Evolutionary conservation across 2,888 invertebrate species (phyloP).

Genomic region (Eupithecia abbreviata): DNA sequence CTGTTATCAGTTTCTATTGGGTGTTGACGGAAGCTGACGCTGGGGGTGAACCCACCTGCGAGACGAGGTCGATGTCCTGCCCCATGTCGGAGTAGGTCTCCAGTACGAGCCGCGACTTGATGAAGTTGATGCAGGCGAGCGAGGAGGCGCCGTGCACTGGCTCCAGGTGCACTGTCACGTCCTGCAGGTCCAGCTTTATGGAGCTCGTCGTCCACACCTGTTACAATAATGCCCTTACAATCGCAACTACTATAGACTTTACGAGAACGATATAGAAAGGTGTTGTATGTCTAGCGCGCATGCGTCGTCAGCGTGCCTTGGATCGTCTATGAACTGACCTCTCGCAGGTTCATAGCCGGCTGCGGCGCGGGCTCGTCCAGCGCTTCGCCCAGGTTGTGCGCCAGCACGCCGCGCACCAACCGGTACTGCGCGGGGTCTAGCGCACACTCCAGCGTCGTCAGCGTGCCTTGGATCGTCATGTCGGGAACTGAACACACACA

Average conservation of each 20-base stretch:
- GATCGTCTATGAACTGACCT: constrained; percentile 8
- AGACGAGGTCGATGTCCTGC: constrained; percentile 96
- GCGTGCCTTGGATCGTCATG: constrained; percentile 91
- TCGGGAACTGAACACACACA: constrained; percentile 82
- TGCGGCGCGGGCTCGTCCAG: constrained; percentile 58
- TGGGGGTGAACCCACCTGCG: constrained; percentile 83
- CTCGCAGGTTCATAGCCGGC: constrained; percentile 35
- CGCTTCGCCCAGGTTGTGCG: constrained; percentile 95
- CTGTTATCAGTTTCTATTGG: background rate
- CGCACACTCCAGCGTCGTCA: constrained; percentile 92
- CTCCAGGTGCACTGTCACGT: constrained; percentile 91
- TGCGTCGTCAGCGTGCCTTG: too few relatives aligned
- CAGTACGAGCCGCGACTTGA: constrained; percentile 92
- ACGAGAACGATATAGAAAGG: background rate
- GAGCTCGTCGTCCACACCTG: constrained; percentile 91
- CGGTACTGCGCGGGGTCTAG: constrained; percentile 94
- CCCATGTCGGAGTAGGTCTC: constrained; percentile 94
- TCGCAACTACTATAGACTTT: background rate
- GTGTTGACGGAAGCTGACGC: background rate
- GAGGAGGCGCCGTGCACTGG: constrained; percentile 83
- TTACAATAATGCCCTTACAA: background rate
- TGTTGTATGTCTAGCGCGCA: background rate
- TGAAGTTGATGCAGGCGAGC: constrained; percentile 95
- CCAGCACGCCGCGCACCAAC: constrained; percentile 92
- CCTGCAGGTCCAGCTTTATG: constrained; percentile 91